phyloP scores from a whole-genome alignment of 2,888 invertebrate species.

The Malthinus flaveolus region DNA sequence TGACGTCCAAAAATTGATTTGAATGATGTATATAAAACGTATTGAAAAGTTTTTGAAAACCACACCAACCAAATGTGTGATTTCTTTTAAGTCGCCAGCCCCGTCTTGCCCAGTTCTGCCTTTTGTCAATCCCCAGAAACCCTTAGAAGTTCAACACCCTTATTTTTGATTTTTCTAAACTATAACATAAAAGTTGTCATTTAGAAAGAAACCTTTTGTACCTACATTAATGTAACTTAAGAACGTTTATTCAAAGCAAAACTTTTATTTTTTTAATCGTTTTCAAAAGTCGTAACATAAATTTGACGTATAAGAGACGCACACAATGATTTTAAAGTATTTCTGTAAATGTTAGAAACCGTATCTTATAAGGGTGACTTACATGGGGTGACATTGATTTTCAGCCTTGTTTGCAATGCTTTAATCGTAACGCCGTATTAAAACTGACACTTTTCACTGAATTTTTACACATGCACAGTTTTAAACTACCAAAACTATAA shows the following conservation, averaged over 20 bases:
- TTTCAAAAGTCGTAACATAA: slow-evolving; percentile 12
- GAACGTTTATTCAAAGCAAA: slow-evolving; percentile 4
- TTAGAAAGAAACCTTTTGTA: slow-evolving; percentile 23
- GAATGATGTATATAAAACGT: slow-evolving; percentile 39
- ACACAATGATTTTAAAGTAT: slow-evolving; percentile 6
- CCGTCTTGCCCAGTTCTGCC: slow-evolving; percentile 41
- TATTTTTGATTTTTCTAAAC: slow-evolving; percentile 22
- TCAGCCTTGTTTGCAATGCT: slow-evolving; percentile 24
- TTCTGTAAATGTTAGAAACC: slow-evolving; percentile 12
- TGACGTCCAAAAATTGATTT: slow-evolving; percentile 25
- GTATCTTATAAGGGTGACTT: slow-evolving; percentile 27
- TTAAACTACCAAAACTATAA: too few relatives aligned
- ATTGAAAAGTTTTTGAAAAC: slow-evolving; percentile 45
- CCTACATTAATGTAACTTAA: slow-evolving; percentile 9
- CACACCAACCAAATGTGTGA: slow-evolving; percentile 44
- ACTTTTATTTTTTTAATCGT: slow-evolving; percentile 2
- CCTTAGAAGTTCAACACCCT: slow-evolving; percentile 15
- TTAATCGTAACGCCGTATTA: too few relatives aligned
- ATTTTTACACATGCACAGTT: too few relatives aligned
- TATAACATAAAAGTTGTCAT: slow-evolving; percentile 6
- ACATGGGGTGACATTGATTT: slow-evolving; percentile 29
- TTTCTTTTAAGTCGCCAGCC: slow-evolving; percentile 40
- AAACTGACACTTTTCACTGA: too few relatives aligned
- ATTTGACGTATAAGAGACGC: neutral
- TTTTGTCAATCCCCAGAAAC: slow-evolving; percentile 30